A percentile compares a stretch with the other conserved stretches of the same genome.
phyloP scores from a whole-genome alignment of 2,113 vertebrate genomes.

The Columba livia region DNA sequence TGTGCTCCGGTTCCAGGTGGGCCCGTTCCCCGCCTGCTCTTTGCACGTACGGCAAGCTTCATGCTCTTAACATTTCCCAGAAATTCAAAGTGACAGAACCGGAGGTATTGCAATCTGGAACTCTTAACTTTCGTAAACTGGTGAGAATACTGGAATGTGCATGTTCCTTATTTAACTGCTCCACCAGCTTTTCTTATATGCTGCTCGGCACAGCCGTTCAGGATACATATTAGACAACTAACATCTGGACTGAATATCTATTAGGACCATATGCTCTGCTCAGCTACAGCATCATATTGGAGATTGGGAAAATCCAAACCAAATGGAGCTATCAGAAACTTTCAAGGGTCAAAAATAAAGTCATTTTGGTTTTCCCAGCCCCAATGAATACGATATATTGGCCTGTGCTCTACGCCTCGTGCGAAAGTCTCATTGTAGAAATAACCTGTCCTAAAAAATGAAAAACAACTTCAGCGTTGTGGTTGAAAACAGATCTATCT shows the following conservation, averaged over 20 bases:
- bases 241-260: slow-evolving; percentile 82
- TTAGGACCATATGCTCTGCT: slow-evolving; percentile 76
- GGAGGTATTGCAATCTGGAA: slow-evolving; percentile 76
- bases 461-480: slow-evolving; percentile 48
- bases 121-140: slow-evolving; percentile 76
- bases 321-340: slow-evolving; percentile 78
- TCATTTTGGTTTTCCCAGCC: slow-evolving; percentile 71
- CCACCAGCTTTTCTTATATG: slow-evolving; percentile 69
- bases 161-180: slow-evolving; percentile 74
- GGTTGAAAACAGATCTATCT: slow-evolving; percentile 60
- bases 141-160: slow-evolving; percentile 75
- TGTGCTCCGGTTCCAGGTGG: slow-evolving; percentile 54
- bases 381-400: background rate
- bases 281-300: slow-evolving; percentile 65
- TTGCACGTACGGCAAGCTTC: slow-evolving; percentile 16
- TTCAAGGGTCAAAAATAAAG: slow-evolving; percentile 79
- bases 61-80: slow-evolving; percentile 76
- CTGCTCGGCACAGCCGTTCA: slow-evolving; percentile 61
- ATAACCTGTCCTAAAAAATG: slow-evolving; percentile 61
- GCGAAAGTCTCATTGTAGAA: slow-evolving; percentile 32
- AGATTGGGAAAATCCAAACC: slow-evolving; percentile 78
- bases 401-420: background rate
- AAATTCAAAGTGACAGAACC: slow-evolving; percentile 79
- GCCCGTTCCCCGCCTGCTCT: background rate
- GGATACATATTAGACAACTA: slow-evolving; percentile 75